Conservation (phyloP, 37 sponge, comb jelly and placozoan genomes). For the Chondrosia reniformis region DNA sequence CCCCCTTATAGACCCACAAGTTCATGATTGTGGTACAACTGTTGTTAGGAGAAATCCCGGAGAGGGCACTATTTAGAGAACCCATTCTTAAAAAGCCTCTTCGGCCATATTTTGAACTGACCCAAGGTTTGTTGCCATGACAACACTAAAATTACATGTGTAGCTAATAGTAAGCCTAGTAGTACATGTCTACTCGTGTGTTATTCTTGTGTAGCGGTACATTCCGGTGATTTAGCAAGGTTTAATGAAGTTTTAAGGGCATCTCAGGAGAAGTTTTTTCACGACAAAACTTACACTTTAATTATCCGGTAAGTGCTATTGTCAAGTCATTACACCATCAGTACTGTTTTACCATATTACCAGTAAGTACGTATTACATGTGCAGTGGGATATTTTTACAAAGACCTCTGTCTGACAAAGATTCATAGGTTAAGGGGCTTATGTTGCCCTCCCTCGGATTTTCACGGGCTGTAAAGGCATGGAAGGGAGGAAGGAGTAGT, state of each 20-base stretch:
- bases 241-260: slow-evolving; percentile 72
- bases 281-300: slow-evolving; percentile 86
- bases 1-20: slow-evolving; percentile 58
- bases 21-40: slow-evolving; percentile 90
- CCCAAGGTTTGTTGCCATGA: slow-evolving; percentile 78
- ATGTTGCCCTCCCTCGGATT: too few species aligned
- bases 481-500: too few species aligned
- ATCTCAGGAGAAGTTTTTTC: slow-evolving; percentile 61
- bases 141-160: too few species aligned
- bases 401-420: too few species aligned
- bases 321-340: too few species aligned
- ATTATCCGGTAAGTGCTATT: slow-evolving; percentile 56
- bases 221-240: slow-evolving; percentile 80
- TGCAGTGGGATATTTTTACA: too few species aligned
- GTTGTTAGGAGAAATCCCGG: slow-evolving; percentile 94
- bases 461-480: too few species aligned
- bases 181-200: neutral
- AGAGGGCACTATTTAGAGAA: slow-evolving; percentile 83
- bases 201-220: slow-evolving; percentile 59
- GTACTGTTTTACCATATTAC: too few species aligned
- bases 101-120: slow-evolving; percentile 84
- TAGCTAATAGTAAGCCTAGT: too few species aligned
- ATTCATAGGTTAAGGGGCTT: too few species aligned
- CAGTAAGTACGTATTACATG: too few species aligned
- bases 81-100: slow-evolving; percentile 77